Base-by-base conservation (phyloP, 2,888 invertebrate genomes). In the Gonocerus acuteangulatus region DNA sequence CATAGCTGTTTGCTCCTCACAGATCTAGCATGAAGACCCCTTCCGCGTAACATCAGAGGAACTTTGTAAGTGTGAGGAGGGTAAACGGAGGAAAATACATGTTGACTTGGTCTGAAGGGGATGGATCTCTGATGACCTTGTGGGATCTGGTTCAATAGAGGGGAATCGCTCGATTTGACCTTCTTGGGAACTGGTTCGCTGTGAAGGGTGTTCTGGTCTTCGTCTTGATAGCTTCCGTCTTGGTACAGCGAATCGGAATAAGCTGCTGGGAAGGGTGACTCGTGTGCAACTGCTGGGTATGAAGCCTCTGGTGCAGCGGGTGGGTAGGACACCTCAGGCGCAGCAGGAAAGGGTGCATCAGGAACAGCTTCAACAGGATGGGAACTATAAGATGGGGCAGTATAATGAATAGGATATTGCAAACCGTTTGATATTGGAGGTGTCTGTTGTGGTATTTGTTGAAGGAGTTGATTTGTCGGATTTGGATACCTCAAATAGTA, bases 1-100 rank as follows among this genome's bases (percentile, higher is more conserved):
- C 85, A 82, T 0, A 89, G 62, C 47, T 67, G 66, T 47, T 67
- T 67, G 22, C 62, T 65, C 16, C 62, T 63, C 27, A 66, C 65
- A 2, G 65, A 58, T 22, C 66, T 62, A 7, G 63, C 62, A 32
- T 63, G 59, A 1, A 62, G 58, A 16, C 62, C 58, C 32, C 65
- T 45, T 34, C 61, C 59, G 13, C 65, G 60, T 54, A 67, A 64
- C 2, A 66, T 66, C 42, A 65, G 61, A 16, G 66, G 62, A 9
- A 70, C 68, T 42, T 66, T 63, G 62, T 70, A 70, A 51, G 67
- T 69, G 52, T 68, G 66, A 7, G 68, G 69, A 9, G 70, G 70
- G 44, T 70, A 70, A 16, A 68, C 67, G 3, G 70, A 70, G 19
- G 66, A 64, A 64, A 68, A 70, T 32, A 69, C 63, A 2, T 68